Base-by-base conservation (phyloP, 2,888 invertebrate genomes). In the Proisotoma minuta region DNA sequence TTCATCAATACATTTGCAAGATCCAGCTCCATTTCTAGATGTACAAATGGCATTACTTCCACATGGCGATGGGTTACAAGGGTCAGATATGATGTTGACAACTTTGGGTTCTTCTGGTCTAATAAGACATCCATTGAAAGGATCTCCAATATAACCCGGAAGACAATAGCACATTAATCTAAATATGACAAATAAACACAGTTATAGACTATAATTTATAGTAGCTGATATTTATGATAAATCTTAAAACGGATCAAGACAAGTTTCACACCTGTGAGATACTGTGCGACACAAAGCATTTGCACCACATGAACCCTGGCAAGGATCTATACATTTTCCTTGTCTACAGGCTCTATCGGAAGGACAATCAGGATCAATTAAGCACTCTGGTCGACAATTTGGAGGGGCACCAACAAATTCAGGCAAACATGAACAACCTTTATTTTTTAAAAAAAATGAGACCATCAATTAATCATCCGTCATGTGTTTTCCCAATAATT, bases 291-390 rank as follows among this genome's bases (percentile, higher is more conserved):
- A n/a, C n/a, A n/a, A n/a, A n/a, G n/a, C 90, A 76, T 89, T 86
- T 60, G 82, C 80, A 54, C 91, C 91, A 75, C 93, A 93, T 22
- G 88, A 88, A 70, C 88, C 88, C 0, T 86, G 86, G 75, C 93
- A 93, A 22, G 92, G 92, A 79, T 91, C 88, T 75, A 84, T 83
- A 76, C 92, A 93, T 65, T 85, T 85, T 76, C 89, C 87, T 75
- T 88, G 87, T 64, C 85, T 81, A 75, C 93, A 93, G 61, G 91
- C 88, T 65, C 88, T 82, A 75, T 88, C 87, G 74, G 85, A 86
- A 1, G 89, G 84, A 76, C 92, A 64, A 10, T 64, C 64, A 10
- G 56, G 47, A 26, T 63, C 57, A 40, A 43, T 43, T 4, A 43
- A 12, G 69, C 76, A 76, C 78, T 90, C 88, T 74, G 72, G 87